These are phyloP conservation scores for Chironomus tentans DNA, from an alignment of 2,888 invertebrate species.

Conservation along the genomic window DNA sequence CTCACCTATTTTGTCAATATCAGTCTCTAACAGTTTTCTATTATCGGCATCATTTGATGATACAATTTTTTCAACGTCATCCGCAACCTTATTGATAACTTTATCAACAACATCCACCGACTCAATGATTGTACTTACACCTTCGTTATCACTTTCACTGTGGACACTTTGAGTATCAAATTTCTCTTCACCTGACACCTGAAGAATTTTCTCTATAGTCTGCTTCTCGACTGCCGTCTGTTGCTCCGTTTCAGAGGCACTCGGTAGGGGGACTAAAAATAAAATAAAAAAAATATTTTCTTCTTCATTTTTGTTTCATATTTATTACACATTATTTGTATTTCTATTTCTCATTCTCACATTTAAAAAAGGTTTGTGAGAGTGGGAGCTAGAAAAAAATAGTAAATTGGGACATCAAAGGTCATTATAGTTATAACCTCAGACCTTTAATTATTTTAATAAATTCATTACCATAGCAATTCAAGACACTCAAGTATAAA, in stretches of 20 bases:
- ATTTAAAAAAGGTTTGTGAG: background rate
- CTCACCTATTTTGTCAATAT: background rate
- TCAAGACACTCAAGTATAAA: slow-evolving; percentile 39
- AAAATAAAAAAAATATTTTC: slow-evolving; percentile 8
- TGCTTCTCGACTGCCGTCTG: slow-evolving; percentile 21
- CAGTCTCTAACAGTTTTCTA: background rate
- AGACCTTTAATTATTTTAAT: background rate
- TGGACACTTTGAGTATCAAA: background rate
- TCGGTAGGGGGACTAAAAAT: slow-evolving; percentile 41
- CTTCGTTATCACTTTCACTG: slow-evolving; percentile 26
- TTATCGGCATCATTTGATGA: slow-evolving; percentile 25
- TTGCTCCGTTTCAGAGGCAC: slow-evolving; percentile 39
- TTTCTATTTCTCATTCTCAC: background rate
- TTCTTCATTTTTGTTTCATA: background rate
- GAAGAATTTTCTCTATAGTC: background rate
- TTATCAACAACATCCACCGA: background rate
- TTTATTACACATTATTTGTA: background rate
- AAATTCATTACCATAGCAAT: slow-evolving; percentile 40
- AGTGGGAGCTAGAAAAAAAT: background rate
- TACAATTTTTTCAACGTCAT: slow-evolving; percentile 34
- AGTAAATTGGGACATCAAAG: background rate
- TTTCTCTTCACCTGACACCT: slow-evolving; percentile 16
- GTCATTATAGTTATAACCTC: background rate
- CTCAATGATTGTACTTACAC: background rate
- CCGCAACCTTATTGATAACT: slow-evolving; percentile 13